phyloP scores from a whole-genome alignment of 2,113 vertebrate species.

The Speoplatyrhinus poulsoni region DNA sequence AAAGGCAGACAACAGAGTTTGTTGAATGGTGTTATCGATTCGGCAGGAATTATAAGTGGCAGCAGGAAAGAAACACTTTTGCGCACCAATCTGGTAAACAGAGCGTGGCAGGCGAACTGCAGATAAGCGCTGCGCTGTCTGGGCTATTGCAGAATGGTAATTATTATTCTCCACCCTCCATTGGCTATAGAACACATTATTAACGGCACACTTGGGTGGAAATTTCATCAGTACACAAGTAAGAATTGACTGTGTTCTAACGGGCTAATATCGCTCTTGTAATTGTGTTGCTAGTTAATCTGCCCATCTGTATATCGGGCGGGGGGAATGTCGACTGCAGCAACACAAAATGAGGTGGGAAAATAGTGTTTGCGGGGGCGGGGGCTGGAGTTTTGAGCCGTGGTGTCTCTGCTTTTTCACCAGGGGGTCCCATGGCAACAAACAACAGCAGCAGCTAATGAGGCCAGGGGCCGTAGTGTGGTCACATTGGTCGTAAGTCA shows the following conservation, averaged over 20 bases:
- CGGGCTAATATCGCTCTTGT: conserved; percentile 18
- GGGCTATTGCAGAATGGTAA: conserved; percentile 51
- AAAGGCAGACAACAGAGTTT: conserved; percentile 56
- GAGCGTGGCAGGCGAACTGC: conserved; percentile 55
- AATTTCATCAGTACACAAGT: conserved; percentile 38
- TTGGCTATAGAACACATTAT: conserved; percentile 34
- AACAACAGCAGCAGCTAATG: conserved; percentile 63
- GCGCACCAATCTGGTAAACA: conserved; percentile 56
- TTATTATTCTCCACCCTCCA: conserved; percentile 32
- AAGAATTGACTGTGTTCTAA: conserved; percentile 46
- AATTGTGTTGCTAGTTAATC: conserved; percentile 50
- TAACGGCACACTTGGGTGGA: conserved; percentile 39
- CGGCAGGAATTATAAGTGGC: conserved; percentile 59
- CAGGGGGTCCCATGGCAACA: conserved; percentile 62
- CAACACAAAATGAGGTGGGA: conserved; percentile 17
- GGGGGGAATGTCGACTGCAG: conserved; percentile 43
- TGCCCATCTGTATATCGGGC: conserved; percentile 60
- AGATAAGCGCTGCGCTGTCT: conserved; percentile 62
- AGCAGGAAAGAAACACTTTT: conserved; percentile 47
- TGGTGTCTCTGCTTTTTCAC: conserved; percentile 65
- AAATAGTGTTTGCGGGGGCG: conserved; percentile 32
- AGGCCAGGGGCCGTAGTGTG: conserved; percentile 21
- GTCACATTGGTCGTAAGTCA: conserved; percentile 67
- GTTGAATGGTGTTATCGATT: conserved; percentile 63
- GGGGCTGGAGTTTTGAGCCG: conserved; percentile 58